These are phyloP conservation scores for Scophthalmus maximus DNA, from an alignment of 2,113 vertebrate genomes.

Conservation along the genomic window DNA sequence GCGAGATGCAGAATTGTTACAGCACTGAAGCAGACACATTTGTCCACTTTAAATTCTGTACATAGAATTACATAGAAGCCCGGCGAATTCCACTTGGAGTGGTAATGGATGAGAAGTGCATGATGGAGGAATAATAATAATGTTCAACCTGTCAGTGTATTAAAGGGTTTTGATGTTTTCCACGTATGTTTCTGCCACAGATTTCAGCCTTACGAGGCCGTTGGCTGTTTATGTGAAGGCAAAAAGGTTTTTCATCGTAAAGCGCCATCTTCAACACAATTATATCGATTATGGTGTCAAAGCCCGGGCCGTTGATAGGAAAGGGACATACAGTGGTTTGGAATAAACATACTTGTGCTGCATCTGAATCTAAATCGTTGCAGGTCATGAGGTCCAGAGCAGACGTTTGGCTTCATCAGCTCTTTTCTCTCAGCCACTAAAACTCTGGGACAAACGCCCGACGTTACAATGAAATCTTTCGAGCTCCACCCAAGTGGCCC, in stretches of 20 bases:
- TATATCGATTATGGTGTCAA: too few species aligned
- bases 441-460: slow-evolving; percentile 23
- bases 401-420: slow-evolving; percentile 18
- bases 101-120: slow-evolving; percentile 52
- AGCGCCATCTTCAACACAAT: too few species aligned
- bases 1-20: background rate
- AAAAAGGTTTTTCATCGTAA: too few species aligned
- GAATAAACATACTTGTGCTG: too few species aligned
- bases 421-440: slow-evolving; percentile 4
- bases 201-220: too few species aligned
- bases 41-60: slow-evolving; percentile 26
- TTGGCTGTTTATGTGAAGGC: too few species aligned
- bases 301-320: too few species aligned
- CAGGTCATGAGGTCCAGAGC: slow-evolving; percentile 9
- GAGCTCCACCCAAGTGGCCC: slow-evolving; percentile 26
- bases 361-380: too few species aligned
- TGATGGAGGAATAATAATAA: slow-evolving; percentile 36
- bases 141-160: too few species aligned
- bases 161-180: too few species aligned
- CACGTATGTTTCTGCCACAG: too few species aligned
- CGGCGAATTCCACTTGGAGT: slow-evolving; percentile 21
- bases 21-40: background rate
- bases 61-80: slow-evolving; percentile 27
- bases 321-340: too few species aligned
- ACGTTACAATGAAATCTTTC: background rate